Evolutionary conservation across 2,888 invertebrate genomes (phyloP), one percentile per base, ranked within the genome.

Genomic region (Aphodius granarius): DNA sequence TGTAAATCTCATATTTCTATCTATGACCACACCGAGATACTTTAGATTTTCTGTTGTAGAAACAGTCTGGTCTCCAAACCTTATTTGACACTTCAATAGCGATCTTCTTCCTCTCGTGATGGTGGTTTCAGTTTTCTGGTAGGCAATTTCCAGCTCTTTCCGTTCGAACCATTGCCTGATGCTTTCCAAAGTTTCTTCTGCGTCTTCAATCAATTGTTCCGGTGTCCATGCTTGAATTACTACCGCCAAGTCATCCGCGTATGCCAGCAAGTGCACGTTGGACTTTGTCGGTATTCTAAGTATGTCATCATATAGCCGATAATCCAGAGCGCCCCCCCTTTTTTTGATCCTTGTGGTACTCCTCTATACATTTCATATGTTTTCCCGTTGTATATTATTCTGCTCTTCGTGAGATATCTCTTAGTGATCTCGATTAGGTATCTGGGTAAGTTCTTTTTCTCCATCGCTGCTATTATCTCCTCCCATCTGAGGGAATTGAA

Each of bases 221-320:
- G 18, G 63, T 16, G 17, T 64, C 20, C 19, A 6, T 0, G 20
- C 73, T 6, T 13, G 6, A 2, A 66, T 66, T 9, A 73, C 21
- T 16, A 73, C 13, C 13, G 73, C 73, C n/a, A 73, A 4, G 16
- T 73, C 73, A n/a, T 73, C 73, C 21, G 73, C 73, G 66, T 73
- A 73, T 16, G 64, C 66, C 13, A 73, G 6, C 4, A 22, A n/a
- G 15, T 6, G 20, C 4, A 64, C 23, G 5, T 20, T 22, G n/a
- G 9, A 6, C 22, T 15, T 22, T 22, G 6, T 6, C 23, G 20
- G 17, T 5, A 65, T 4, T 15, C 23, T 17, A 1, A 64, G 66
- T 1, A 65, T 17, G 6, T 66, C 66, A 3, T 65, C 63, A 3
- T 71, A 65, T n/a, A n/a, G 3, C 18, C 16, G 16, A 65, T 15